Evolutionary conservation across 2,113 vertebrate genomes (phyloP), one percentile per base, ranked within the genome.

Genomic region (Eulacestoma nigropectus): DNA sequence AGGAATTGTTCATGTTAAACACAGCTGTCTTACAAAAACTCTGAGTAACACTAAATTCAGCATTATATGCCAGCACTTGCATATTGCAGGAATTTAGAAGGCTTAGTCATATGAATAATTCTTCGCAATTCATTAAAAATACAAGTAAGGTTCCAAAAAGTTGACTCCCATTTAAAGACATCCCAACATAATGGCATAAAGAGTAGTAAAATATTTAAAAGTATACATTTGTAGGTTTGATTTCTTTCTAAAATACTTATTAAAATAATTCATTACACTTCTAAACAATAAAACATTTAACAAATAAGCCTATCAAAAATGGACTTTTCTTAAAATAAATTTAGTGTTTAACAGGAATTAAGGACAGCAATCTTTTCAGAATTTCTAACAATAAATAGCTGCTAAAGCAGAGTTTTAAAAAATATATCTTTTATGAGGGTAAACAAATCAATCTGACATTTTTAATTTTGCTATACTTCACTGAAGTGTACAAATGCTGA

Each of bases 21-120:
- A 76, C 42, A 91, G 67, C 42, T 93, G 78, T 62, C 78, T 84
- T 57, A 73, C 13, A 79, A 85, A 89, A 95, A 75, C 52, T 33
- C 63, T 46, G 23, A 90, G 41, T 84, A 86, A 78, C 27, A 44
- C 41, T 82, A 64, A 30, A 72, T 64, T 78, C 47, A 89, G 46
- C 47, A 81, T 7, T 49, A 64, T 53, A 77, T 41, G 46, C 73
- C 73, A 93, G 80, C 56, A 92, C 64, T 87, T 84, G 72, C 73
- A 81, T 64, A 82, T n/a, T 91, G 77, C 92, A 90, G 85, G 76
- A 94, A 90, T 86, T 74, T 32, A 87, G 56, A 95, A 72, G 53
- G 49, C 33, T 87, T 94, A 87, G 32, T 89, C 72, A 86, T 27
- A 70, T 27, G 37, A 86, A 50, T 89, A 86, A 78, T 81, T 78